Percentiles rank a stretch among this genome's conserved stretches.
Evolutionary conservation across 2,888 invertebrate species (phyloP).

Genomic region (Polylopha cassiicola): DNA sequence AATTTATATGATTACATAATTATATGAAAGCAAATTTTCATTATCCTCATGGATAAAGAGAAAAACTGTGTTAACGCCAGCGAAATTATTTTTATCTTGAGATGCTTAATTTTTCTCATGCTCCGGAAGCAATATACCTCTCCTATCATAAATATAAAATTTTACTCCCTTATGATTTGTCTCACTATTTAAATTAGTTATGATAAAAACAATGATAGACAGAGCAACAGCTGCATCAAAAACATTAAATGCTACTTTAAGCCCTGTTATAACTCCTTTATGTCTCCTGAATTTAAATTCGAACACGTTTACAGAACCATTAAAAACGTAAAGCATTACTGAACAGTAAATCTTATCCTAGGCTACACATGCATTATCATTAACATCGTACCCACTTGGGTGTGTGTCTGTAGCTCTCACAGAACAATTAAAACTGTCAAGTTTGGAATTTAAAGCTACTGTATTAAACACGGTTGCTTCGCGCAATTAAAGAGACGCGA

Average conservation of each 20-base stretch:
- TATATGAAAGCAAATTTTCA: too few species aligned
- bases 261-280: slow-evolving; percentile 14
- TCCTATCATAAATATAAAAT: background rate
- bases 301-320: slow-evolving; percentile 37
- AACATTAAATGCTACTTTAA: slow-evolving; percentile 18
- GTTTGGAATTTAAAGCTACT: slow-evolving; percentile 32
- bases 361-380: slow-evolving; percentile 43
- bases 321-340: slow-evolving; percentile 37
- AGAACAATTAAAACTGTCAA: slow-evolving; percentile 36
- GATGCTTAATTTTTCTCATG: too few species aligned
- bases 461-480: slow-evolving; percentile 33
- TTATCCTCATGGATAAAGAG: too few species aligned
- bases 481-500: slow-evolving; percentile 42
- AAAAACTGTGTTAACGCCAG: too few species aligned
- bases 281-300: slow-evolving; percentile 32
- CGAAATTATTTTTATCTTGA: too few species aligned
- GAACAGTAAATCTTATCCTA: slow-evolving; percentile 47
- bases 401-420: slow-evolving; percentile 50
- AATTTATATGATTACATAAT: too few species aligned
- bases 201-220: slow-evolving; percentile 15
- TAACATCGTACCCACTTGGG: slow-evolving; percentile 57
- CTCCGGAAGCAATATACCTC: too few species aligned
- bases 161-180: too few species aligned
- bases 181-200: slow-evolving; percentile 6
- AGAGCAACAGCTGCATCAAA: slow-evolving; percentile 18